Base-by-base conservation (phyloP, 2,113 vertebrate genomes). In the Burhinus bistriatus region DNA sequence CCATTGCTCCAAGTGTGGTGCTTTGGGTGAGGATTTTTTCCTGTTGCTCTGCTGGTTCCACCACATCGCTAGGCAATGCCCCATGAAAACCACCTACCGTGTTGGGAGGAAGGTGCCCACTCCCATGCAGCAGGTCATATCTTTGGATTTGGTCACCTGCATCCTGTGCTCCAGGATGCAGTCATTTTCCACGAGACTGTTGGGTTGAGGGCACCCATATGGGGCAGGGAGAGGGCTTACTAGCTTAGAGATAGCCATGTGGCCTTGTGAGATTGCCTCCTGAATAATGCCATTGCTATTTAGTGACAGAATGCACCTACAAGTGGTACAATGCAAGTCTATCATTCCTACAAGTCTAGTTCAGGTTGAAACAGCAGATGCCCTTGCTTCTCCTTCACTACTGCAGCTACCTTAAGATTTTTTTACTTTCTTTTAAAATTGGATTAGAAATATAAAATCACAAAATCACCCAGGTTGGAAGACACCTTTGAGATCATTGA, bases 261-360 rank as follows among this genome's bases (percentile, higher is more conserved):
- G 40, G 23, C 36, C 9, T 45, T 30, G 7, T 64, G 47, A 80
- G 44, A 27, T n/a, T 42, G 30, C 9, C 44, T 49, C 32, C 29
- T 76, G 62, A 38, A 29, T 71, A 30, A 14, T 17, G 40, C 6
- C 25, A 14, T 14, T 1, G 0, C 5, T 51, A 4, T 34, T 70
- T 23, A 40, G 57, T 21, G 34, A 12, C 14, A 34, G 9, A 70
- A 49, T 7, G 38, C 36, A 54, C 20, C 40, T 5, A 9, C 19
- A 57, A 30, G 34, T 8, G 34, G 12, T 32, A 13, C 30, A 73
- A 13, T 8, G 4, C 15, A 27, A 19, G 22, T 11, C 16, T 40
- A 49, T 14, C 21, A 11, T 65, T 89, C 83, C 76, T 44, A 34
- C 40, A 72, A 25, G 9, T 51, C 54, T 93, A 72, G n/a, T 22